Evolutionary conservation across 2,888 invertebrate species (phyloP), one percentile per base, ranked within the genome.

Genomic region (Melitaea athalia): DNA sequence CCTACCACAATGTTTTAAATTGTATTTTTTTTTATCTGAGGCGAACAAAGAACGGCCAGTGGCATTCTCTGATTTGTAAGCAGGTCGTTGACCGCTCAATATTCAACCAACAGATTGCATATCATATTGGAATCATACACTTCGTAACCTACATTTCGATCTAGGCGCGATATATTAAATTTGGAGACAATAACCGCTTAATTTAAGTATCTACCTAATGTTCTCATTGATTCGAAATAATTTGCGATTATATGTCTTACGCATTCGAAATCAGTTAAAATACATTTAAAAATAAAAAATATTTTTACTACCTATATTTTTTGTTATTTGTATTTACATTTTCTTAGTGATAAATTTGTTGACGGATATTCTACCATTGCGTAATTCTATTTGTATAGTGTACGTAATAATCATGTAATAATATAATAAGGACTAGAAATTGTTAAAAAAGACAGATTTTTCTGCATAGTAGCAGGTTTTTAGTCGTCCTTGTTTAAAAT

Each of bases 121-220:
- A 76, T 75, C 75, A 73, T 74, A 76, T 77, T 75, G 75, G 72
- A 73, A 75, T 76, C 73, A 72, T 75, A 78, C 74, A 76, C 74
- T 77, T 76, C 72, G 75, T 78, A 78, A 78, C 80, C 78, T 75
- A 81, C 77, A 78, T 80, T 74, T 71, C 72, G 65, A 68, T 71
- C 67, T 74, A 75, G 74, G 72, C 72, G 63, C 60, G 60, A 73
- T 73, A 73, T 75, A 76, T 72, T 74, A 74, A 75, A 76, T 74
- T 76, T 72, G 71, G 73, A 70, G 70, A 72, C 68, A 49, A 12
- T n/a, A 38, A 38, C 50, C 38, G 38, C 42, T n/a, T 15, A 43
- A 59, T 42, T 42, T 24, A 31, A 17, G 42, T 60, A 53, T 45
- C 7, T 12, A 24, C 24, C 24, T 24, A 24, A 24, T 11, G 4